A percentile compares a stretch with the other conserved stretches of the same genome.
phyloP scores from a whole-genome alignment of 2,113 vertebrate species.

The Cyphomyrus plagiostoma region DNA sequence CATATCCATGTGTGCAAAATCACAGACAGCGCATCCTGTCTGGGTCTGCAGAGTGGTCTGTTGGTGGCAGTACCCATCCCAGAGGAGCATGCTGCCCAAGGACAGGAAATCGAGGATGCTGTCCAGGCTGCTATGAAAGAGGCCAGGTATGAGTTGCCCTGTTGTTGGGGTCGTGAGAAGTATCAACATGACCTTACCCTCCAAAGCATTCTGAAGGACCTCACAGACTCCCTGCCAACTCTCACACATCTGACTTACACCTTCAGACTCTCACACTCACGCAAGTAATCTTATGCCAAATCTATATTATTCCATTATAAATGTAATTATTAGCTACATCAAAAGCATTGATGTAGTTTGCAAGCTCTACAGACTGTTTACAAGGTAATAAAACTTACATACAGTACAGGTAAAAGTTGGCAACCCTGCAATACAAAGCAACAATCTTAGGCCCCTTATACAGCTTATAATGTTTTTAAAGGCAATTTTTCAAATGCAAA shows the following conservation, averaged over 20 bases:
- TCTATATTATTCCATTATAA: too few species aligned
- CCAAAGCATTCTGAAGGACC: background rate
- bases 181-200: background rate
- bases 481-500: background rate
- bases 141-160: conserved; percentile 56
- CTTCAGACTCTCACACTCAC: too few species aligned
- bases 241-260: too few species aligned
- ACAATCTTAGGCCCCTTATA: background rate
- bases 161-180: background rate
- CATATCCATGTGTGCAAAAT: background rate
- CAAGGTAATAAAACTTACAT: too few species aligned
- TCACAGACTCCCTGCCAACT: background rate
- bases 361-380: too few species aligned
- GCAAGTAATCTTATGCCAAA: too few species aligned
- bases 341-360: too few species aligned
- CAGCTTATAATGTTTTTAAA: background rate
- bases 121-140: conserved; percentile 66
- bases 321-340: too few species aligned
- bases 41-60: conserved; percentile 71
- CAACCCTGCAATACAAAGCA: background rate
- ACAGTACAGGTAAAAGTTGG: too few species aligned
- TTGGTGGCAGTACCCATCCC: conserved; percentile 80
- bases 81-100: conserved; percentile 57
- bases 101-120: conserved; percentile 67
- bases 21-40: conserved; percentile 55